These are phyloP conservation scores for Toxonevra muliebris DNA, from an alignment of 2,888 invertebrate genomes.

Conservation along the genomic window DNA sequence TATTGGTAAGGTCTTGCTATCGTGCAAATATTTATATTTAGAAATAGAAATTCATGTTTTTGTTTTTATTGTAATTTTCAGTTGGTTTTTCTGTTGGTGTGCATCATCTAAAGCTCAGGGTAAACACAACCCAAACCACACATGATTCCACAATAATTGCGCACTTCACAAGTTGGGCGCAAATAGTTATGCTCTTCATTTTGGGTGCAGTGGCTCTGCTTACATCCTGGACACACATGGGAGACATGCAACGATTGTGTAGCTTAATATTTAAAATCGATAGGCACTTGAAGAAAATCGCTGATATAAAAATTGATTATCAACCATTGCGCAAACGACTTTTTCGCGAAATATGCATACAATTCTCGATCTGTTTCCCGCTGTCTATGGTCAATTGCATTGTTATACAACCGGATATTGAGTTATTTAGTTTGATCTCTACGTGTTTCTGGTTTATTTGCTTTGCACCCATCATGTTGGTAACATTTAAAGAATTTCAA, in stretches of 20 bases:
- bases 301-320: slow-evolving; percentile 41
- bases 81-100: slow-evolving; percentile 46
- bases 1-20: slow-evolving; percentile 34
- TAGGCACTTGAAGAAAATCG: slow-evolving; percentile 37
- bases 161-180: slow-evolving; percentile 48
- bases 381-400: slow-evolving; percentile 53
- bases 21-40: not conserved
- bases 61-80: slow-evolving; percentile 32
- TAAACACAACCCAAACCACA: slow-evolving; percentile 28
- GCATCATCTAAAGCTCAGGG: slow-evolving; percentile 35
- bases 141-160: slow-evolving; percentile 42
- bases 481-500: slow-evolving; percentile 51
- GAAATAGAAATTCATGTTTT: not conserved
- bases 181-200: slow-evolving; percentile 47
- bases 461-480: slow-evolving; percentile 48
- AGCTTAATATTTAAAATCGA: slow-evolving; percentile 46
- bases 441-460: slow-evolving; percentile 53
- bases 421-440: slow-evolving; percentile 29
- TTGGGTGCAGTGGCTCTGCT: slow-evolving; percentile 42
- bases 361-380: slow-evolving; percentile 44
- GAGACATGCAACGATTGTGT: slow-evolving; percentile 39
- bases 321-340: slow-evolving; percentile 38
- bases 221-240: slow-evolving; percentile 47
- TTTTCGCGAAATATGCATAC: slow-evolving; percentile 41
- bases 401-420: slow-evolving; percentile 41